These are phyloP conservation scores for Hylia prasina DNA, from an alignment of 2,113 vertebrate genomes.

Conservation along the genomic window DNA sequence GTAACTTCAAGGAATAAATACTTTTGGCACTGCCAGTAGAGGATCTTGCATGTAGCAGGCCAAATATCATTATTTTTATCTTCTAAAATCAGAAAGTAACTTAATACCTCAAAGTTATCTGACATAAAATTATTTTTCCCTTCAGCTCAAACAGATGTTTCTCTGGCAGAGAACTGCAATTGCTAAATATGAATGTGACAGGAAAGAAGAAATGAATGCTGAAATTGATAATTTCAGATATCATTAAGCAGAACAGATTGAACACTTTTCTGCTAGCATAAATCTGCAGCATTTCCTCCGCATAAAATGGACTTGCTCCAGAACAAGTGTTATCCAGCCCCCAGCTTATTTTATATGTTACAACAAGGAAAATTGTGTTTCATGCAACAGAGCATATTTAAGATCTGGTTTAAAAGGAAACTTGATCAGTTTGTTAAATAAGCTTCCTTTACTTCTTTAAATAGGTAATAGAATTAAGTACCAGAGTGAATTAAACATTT, in stretches of 20 bases:
- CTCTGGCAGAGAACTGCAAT: not conserved
- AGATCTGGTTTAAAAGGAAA: not conserved
- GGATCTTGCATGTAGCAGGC: not conserved
- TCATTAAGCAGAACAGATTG: not conserved
- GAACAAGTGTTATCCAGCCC: not conserved
- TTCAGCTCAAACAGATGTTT: not conserved
- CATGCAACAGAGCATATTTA: not conserved
- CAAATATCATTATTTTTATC: not conserved
- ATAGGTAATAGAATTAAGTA: not conserved
- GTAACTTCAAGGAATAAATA: not conserved
- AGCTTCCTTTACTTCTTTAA: not conserved
- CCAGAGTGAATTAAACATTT: not conserved
- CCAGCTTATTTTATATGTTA: not conserved
- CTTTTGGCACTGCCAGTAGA: not conserved
- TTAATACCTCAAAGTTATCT: not conserved
- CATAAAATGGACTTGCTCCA: not conserved
- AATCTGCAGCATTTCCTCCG: not conserved
- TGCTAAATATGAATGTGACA: not conserved
- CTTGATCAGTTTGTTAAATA: not conserved
- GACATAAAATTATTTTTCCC: accelerated
- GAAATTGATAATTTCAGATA: not conserved
- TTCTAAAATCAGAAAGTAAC: not conserved
- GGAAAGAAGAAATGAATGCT: not conserved
- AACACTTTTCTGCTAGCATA: not conserved
- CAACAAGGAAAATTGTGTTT: not conserved